Base-by-base conservation (phyloP, 2,888 invertebrate genomes). In the Brenthis ino region DNA sequence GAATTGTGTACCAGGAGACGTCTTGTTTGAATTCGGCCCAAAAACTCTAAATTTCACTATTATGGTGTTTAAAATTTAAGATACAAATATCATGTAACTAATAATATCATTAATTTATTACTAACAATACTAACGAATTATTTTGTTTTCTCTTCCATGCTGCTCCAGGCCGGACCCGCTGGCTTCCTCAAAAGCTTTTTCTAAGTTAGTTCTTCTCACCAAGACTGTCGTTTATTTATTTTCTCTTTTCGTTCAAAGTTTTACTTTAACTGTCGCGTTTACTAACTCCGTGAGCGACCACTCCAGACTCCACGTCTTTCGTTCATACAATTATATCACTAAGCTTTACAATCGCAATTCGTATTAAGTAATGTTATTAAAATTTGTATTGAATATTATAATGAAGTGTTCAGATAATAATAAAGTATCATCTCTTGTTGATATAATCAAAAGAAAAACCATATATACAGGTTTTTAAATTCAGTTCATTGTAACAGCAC, bases 131-230 rank as follows among this genome's bases (percentile, higher is more conserved):
- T 79, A 76, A 78, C 72, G 66, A 72, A 67, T 56, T 76, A 75
- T 74, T 70, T 3, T 43, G 11, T 43, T 69, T 71, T 72, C 51
- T 72, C 77, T 84, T 88, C 81, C 88, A 82, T 88, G 88, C 78
- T 88, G 84, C 82, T 73, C 81, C 85, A 97, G 97, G 97, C 97
- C 94, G 97, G 97, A 93, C 97, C 97, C 89, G 97, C 97, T 93
- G 97, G 97, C 94, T 97, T 97, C 95, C 95, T 97, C 93, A 97
- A 97, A 95, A 97, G 97, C 95, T 97, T 97, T 95, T 97, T 97
- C 95, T 97, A 97, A 96, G 87, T 90, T 90, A 88, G 82, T 85
- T 85, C 88, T 89, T 86, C 87, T 88, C 91, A 90, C 88, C 90
- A 92, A 92, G 93, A 92, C 93, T 92, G 92, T 89, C 89, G 79